Percentiles rank a stretch among this genome's conserved stretches.
These are phyloP conservation scores for Cryptoblepharus egeriae DNA, from an alignment of 2,797 vertebrate genomes.

Conservation along the genomic window DNA sequence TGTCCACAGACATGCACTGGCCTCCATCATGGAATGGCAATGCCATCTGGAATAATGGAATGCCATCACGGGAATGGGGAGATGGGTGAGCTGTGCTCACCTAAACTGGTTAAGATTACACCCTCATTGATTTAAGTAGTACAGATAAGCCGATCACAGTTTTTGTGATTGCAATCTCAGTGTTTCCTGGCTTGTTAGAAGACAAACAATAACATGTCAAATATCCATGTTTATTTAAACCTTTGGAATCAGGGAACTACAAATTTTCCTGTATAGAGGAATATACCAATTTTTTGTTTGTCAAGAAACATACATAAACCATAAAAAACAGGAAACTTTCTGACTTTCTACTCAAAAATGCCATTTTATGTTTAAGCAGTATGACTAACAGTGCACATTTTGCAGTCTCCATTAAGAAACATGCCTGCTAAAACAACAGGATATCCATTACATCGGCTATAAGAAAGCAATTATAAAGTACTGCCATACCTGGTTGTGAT, in stretches of 20 bases:
- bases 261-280: background rate
- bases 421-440: background rate
- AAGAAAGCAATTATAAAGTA: background rate
- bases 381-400: constrained; percentile 29
- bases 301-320: background rate
- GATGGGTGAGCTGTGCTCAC: too few relatives aligned
- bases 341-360: background rate
- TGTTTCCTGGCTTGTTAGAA: background rate
- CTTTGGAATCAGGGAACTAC: background rate
- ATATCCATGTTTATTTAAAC: background rate
- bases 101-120: too few relatives aligned
- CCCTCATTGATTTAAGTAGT: too few relatives aligned
- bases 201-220: background rate
- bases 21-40: too few relatives aligned
- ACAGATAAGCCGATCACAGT: too few relatives aligned
- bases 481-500: constrained; percentile 89
- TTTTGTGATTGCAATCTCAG: background rate
- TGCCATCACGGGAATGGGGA: too few relatives aligned
- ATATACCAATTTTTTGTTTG: background rate
- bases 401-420: background rate
- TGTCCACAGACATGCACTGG: too few relatives aligned
- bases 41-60: too few relatives aligned
- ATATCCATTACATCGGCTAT: constrained; percentile 10
- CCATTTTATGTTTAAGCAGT: too few relatives aligned
- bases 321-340: background rate